Evolutionary conservation across 2,888 invertebrate species (phyloP).

Genomic region (Eupithecia dodoneata): DNA sequence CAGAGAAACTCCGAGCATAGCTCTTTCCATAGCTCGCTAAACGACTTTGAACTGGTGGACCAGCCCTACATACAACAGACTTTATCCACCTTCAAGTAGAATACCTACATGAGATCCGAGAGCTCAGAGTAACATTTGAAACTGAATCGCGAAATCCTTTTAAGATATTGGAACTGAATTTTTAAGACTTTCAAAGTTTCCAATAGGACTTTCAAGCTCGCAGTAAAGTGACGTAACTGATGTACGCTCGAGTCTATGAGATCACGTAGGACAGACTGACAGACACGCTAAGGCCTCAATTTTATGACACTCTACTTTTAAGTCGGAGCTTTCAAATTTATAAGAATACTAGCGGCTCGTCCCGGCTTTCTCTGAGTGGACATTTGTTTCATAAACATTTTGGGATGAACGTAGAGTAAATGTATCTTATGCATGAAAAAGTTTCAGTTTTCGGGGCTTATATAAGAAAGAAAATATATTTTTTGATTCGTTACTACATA

Average conservation of each 20-base stretch:
- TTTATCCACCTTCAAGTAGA: constrained; percentile 5
- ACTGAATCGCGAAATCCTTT: constrained; percentile 57
- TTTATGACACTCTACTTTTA: neutral
- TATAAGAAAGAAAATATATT: too few relatives aligned
- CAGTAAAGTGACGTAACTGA: neutral
- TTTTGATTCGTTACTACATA: too few relatives aligned
- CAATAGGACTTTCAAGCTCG: neutral
- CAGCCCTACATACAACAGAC: neutral
- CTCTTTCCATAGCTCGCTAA: too few relatives aligned
- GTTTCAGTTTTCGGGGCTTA: too few relatives aligned
- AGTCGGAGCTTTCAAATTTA: too few relatives aligned
- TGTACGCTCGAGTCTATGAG: neutral
- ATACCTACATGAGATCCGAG: constrained; percentile 28
- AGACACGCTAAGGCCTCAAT: neutral
- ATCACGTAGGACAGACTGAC: neutral
- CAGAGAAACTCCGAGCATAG: too few relatives aligned
- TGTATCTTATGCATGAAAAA: too few relatives aligned
- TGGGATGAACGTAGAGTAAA: too few relatives aligned
- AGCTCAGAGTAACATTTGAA: constrained; percentile 47
- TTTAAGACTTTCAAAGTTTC: constrained; percentile 50
- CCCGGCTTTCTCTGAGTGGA: too few relatives aligned
- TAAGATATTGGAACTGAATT: constrained; percentile 55
- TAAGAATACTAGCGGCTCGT: too few relatives aligned
- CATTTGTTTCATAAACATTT: too few relatives aligned
- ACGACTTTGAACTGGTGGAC: too few relatives aligned